phyloP scores from a whole-genome alignment of 92 coral and sea anemone species.

The Galaxea fascicularis region DNA sequence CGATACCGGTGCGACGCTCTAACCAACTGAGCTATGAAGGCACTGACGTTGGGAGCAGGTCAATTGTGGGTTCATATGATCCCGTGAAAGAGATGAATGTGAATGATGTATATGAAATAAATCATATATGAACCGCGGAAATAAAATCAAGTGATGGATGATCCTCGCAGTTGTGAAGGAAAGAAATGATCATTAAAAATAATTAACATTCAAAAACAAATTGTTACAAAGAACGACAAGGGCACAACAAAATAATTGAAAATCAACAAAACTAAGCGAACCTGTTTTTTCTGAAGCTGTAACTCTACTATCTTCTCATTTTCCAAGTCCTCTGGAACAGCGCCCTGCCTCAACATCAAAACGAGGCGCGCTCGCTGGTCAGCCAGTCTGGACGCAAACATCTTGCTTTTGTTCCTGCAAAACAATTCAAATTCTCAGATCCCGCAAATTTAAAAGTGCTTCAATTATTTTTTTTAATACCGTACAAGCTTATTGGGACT shows the following conservation, averaged over 20 bases:
- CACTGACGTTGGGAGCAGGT: too few relatives aligned
- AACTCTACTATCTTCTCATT: constrained; percentile 74
- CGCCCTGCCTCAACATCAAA: constrained; percentile 67
- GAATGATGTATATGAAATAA: too few relatives aligned
- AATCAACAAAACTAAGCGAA: background rate
- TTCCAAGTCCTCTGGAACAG: constrained; percentile 61
- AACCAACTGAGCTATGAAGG: too few relatives aligned
- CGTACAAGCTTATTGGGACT: background rate
- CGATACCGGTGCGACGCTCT: too few relatives aligned
- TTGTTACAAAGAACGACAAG: too few relatives aligned
- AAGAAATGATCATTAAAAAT: background rate
- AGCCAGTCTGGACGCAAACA: constrained; percentile 51
- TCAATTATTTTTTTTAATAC: background rate
- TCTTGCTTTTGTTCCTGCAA: constrained; percentile 65
- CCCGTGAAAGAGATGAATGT: too few relatives aligned
- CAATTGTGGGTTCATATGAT: too few relatives aligned
- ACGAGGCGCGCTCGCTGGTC: constrained; percentile 76
- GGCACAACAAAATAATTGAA: too few relatives aligned
- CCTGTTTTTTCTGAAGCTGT: constrained; percentile 70
- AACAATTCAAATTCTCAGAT: background rate
- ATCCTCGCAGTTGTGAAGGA: background rate
- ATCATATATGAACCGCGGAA: too few relatives aligned
- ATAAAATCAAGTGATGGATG: too few relatives aligned
- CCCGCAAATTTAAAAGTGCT: too few relatives aligned
- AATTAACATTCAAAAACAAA: too few relatives aligned